A percentile compares a stretch with the other conserved stretches of the same genome.
These are phyloP conservation scores for Caenorhabditis japonica DNA, from an alignment of 2,888 invertebrate genomes.

Conservation along the genomic window DNA sequence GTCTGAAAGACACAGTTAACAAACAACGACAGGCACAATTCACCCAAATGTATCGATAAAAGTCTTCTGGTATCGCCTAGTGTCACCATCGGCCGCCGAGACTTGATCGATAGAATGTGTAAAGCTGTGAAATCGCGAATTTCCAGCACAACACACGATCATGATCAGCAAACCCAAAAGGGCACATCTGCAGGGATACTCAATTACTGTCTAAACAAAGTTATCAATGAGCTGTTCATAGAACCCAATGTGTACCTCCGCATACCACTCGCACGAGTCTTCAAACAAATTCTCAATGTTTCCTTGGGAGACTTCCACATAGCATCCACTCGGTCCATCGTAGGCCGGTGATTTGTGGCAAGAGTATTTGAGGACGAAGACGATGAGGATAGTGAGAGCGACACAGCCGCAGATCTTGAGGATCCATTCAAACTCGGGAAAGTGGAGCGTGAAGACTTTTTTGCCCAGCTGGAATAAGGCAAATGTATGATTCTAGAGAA, in stretches of 20 bases:
- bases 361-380: slow-evolving; percentile 31
- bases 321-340: slow-evolving; percentile 4
- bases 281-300: slow-evolving; percentile 25
- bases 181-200: slow-evolving; percentile 18
- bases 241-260: slow-evolving; percentile 4
- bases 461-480: slow-evolving; percentile 15
- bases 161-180: slow-evolving; percentile 19
- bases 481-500: neutral
- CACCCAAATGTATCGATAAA: slow-evolving; percentile 31
- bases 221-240: neutral
- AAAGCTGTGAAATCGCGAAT: slow-evolving; percentile 20
- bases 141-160: slow-evolving; percentile 17
- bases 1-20: slow-evolving; percentile 7
- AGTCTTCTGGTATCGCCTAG: slow-evolving; percentile 9
- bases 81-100: slow-evolving; percentile 21
- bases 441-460: slow-evolving; percentile 7
- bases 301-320: slow-evolving; percentile 19
- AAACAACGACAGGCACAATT: neutral
- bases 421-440: slow-evolving; percentile 13
- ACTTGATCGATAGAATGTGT: slow-evolving; percentile 38
- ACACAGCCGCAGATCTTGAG: slow-evolving; percentile 10
- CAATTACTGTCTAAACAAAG: slow-evolving; percentile 14
- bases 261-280: slow-evolving; percentile 21
- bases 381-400: slow-evolving; percentile 12
- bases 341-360: slow-evolving; percentile 13